phyloP scores from a whole-genome alignment of 64 coral and sea anemone species.

The Montipora capricornis region DNA sequence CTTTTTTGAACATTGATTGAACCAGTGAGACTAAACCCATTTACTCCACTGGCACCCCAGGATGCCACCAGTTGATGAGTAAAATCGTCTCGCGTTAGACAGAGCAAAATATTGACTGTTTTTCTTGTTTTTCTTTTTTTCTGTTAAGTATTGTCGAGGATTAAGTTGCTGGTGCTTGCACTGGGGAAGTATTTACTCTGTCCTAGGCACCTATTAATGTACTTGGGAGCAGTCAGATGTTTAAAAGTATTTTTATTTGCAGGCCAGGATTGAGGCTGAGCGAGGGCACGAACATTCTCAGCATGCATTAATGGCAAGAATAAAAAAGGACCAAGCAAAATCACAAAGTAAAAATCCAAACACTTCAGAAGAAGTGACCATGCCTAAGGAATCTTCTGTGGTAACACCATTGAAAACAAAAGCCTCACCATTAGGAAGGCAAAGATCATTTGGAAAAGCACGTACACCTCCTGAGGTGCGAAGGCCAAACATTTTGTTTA shows the following conservation, averaged over 20 bases:
- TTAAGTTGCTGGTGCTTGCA: no score
- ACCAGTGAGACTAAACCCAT: no score
- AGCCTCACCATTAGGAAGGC: slow-evolving; percentile 26
- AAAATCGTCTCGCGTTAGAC: no score
- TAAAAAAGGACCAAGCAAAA: slow-evolving; percentile 34
- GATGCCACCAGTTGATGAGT: no score
- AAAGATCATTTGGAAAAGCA: slow-evolving; percentile 32
- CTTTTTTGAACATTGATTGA: no score
- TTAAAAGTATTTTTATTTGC: not conserved
- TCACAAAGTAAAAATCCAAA: not conserved
- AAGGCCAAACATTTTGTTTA: not conserved
- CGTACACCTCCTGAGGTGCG: slow-evolving; percentile 37
- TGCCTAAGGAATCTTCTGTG: not conserved
- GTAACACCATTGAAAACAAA: not conserved
- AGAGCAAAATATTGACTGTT: no score
- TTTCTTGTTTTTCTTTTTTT: no score
- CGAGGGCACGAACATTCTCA: slow-evolving; percentile 83
- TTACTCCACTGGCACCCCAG: no score
- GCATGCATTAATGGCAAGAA: slow-evolving; percentile 71
- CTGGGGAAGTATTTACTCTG: no score
- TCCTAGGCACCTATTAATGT: no score
- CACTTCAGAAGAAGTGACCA: not conserved
- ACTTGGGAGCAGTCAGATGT: no score
- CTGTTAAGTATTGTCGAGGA: no score
- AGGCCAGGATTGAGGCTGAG: slow-evolving; percentile 84